Evolutionary conservation across 2,113 vertebrate genomes (phyloP).

Genomic region (Pollachius pollachius): DNA sequence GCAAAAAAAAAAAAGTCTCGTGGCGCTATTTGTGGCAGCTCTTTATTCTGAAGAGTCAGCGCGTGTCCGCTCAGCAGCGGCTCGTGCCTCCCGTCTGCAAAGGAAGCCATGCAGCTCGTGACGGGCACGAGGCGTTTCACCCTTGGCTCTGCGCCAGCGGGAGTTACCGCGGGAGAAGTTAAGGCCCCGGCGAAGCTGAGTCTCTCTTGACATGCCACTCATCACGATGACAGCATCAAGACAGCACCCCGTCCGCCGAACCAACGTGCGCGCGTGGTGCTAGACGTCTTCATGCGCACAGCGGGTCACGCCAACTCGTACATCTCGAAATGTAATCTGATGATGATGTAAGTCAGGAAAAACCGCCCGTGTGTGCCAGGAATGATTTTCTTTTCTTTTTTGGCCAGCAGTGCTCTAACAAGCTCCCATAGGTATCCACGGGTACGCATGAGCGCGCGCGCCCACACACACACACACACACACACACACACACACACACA

Average conservation of each 20-base stretch:
- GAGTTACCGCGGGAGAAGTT: slow-evolving; percentile 15
- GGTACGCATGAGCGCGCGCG: slow-evolving; percentile 1
- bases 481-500: background rate
- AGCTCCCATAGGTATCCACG: slow-evolving; percentile 18
- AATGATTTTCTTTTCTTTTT: too few species aligned
- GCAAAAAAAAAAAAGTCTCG: background rate
- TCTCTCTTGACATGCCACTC: too few species aligned
- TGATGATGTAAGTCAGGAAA: too few species aligned
- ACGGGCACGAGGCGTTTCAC: slow-evolving; percentile 1
- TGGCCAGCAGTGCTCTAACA: too few species aligned
- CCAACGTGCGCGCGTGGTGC: too few species aligned
- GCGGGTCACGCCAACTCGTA: too few species aligned
- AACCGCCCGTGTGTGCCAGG: too few species aligned
- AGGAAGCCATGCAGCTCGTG: slow-evolving; percentile 32
- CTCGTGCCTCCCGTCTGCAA: slow-evolving; percentile 53
- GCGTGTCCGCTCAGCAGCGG: slow-evolving; percentile 52
- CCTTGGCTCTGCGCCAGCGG: background rate
- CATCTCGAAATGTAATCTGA: too few species aligned
- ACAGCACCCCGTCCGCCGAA: background rate
- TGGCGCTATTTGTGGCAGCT: slow-evolving; percentile 41
- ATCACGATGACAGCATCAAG: too few species aligned
- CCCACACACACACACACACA: background rate
- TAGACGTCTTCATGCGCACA: too few species aligned
- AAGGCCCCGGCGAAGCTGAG: too few species aligned
- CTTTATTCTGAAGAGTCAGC: slow-evolving; percentile 61